Percentiles rank a stretch among this genome's conserved stretches.
Evolutionary conservation across 1,140 invertebrate genomes (phyloP).

Genomic region (Lasioglossum baleicum): DNA sequence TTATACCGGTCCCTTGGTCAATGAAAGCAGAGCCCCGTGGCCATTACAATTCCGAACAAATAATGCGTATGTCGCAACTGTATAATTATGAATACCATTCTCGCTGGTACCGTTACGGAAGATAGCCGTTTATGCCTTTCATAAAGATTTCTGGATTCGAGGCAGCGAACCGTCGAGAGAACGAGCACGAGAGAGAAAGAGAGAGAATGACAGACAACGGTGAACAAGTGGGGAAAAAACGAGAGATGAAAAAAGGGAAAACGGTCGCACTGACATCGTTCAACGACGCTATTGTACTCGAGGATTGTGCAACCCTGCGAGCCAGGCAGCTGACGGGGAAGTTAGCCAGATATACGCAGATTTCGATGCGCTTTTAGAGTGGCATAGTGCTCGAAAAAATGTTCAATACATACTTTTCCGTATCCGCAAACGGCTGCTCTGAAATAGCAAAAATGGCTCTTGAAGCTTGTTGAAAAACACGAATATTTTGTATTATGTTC

Average conservation of each 20-base stretch:
- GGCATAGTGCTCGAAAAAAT: no score
- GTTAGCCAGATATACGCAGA: no score
- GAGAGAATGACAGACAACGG: not conserved
- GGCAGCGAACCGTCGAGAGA: slow-evolving; percentile 22
- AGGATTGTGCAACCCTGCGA: slow-evolving; percentile 33
- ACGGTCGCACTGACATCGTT: not conserved
- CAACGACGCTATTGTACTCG: slow-evolving; percentile 55
- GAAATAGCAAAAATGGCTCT: no score
- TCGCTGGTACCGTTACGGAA: slow-evolving; percentile 65
- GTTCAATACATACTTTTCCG: no score
- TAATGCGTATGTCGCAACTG: slow-evolving; percentile 68
- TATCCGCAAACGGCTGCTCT: no score
- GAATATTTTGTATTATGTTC: no score
- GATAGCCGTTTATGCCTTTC: slow-evolving; percentile 65
- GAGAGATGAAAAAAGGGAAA: not conserved
- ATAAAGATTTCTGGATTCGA: slow-evolving; percentile 68
- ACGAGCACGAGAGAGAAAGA: not conserved
- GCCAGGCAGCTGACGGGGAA: not conserved
- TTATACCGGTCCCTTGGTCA: slow-evolving; percentile 52
- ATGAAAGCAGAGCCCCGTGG: slow-evolving; percentile 53
- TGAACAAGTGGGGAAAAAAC: not conserved
- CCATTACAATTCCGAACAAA: slow-evolving; percentile 70
- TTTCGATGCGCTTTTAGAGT: no score
- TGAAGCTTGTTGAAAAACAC: no score
- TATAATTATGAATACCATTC: slow-evolving; percentile 73